Percentiles rank a stretch among this genome's conserved stretches.
phyloP scores from a whole-genome alignment of 2,113 vertebrate species.

The Urocolius indicus region DNA sequence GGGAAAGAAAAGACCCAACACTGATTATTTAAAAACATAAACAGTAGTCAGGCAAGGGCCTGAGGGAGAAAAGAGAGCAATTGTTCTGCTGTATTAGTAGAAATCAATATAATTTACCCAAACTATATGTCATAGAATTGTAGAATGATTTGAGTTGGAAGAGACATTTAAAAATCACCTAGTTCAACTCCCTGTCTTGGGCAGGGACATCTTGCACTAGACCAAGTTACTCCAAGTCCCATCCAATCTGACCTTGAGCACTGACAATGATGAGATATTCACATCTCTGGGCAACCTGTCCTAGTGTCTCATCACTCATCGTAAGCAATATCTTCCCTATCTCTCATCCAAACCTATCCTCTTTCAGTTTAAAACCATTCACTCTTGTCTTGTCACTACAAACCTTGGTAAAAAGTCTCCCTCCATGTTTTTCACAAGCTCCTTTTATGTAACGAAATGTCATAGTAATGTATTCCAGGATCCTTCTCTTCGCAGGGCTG shows the following conservation, averaged over 20 bases:
- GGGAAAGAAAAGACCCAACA: not conserved
- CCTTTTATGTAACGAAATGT: not conserved
- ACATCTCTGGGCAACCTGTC: not conserved
- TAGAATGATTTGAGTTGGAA: not conserved
- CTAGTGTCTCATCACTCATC: not conserved
- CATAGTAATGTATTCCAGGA: rapidly evolving
- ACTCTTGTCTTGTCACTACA: not conserved
- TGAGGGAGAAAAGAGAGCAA: not conserved
- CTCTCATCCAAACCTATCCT: not conserved
- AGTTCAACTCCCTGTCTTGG: not conserved
- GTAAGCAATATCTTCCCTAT: not conserved
- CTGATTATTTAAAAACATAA: not conserved
- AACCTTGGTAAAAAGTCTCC: not conserved
- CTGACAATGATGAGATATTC: not conserved
- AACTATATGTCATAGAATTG: not conserved
- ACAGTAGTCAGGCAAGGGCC: not conserved
- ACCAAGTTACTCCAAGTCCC: not conserved
- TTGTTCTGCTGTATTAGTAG: not conserved
- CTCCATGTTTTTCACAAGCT: not conserved
- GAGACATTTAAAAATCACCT: not conserved
- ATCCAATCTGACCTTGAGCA: not conserved
- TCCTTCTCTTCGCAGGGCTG: not conserved
- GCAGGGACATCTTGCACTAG: not conserved
- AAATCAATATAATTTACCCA: not conserved
- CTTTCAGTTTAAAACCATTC: not conserved